A percentile compares a stretch with the other conserved stretches of the same genome.
These are phyloP conservation scores for Salticus scenicus DNA, from an alignment of 2,888 invertebrate species.

Conservation along the genomic window DNA sequence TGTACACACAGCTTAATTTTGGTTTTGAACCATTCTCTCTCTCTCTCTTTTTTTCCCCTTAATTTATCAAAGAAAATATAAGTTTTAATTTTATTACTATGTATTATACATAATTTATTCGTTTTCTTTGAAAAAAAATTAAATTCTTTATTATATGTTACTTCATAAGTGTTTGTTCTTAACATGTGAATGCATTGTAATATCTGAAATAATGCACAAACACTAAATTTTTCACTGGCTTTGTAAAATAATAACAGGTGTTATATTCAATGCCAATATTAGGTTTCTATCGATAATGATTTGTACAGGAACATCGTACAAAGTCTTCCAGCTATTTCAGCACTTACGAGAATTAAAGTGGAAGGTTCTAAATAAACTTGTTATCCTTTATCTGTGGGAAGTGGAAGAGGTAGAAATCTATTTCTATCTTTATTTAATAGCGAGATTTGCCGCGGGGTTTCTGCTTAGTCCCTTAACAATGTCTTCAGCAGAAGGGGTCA, in stretches of 20 bases:
- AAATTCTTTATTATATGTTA: too few species aligned
- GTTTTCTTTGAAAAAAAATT: too few species aligned
- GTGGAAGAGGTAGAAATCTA: slow-evolving; percentile 24
- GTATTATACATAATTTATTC: too few species aligned
- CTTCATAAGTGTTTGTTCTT: too few species aligned
- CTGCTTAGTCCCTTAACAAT: slow-evolving; percentile 61
- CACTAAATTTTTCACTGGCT: background rate
- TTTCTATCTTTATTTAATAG: slow-evolving; percentile 63
- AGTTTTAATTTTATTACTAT: too few species aligned
- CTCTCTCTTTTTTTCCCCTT: too few species aligned
- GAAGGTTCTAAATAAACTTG: slow-evolving; percentile 59
- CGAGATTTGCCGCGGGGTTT: slow-evolving; percentile 45
- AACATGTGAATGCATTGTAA: background rate
- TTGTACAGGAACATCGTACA: slow-evolving; percentile 7
- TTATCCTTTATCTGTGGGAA: slow-evolving; percentile 53
- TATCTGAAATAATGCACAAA: background rate
- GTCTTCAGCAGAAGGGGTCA: slow-evolving; percentile 61
- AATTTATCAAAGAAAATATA: too few species aligned
- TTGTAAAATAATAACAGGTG: background rate
- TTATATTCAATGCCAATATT: background rate
- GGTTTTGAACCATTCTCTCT: too few species aligned
- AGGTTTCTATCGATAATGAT: background rate
- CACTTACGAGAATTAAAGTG: slow-evolving; percentile 53
- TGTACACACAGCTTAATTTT: too few species aligned
- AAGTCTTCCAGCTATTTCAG: slow-evolving; percentile 59